Base-by-base conservation (phyloP, 2,888 invertebrate species). In the Lasius fuliginosus region DNA sequence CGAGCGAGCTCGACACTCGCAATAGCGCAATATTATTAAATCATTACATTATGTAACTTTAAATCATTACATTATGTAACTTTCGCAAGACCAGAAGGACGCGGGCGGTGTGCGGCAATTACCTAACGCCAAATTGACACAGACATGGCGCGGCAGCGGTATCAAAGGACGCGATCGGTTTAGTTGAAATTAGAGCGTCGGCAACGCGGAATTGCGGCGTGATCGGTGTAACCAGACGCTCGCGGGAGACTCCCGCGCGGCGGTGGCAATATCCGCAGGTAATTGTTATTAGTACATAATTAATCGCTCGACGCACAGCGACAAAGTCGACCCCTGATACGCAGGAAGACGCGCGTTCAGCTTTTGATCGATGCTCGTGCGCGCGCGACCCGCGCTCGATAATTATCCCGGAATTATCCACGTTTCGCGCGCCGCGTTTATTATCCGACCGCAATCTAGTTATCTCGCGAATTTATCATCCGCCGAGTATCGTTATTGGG, bases 381-480 rank as follows among this genome's bases (percentile, higher is more conserved):
- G 12, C 68, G 42, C 58, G 8, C 68, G 42, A n/a, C 56, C 15
- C 36, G 69, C 33, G 65, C 42, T 69, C 53, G 71, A 74, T 69
- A 85, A 85, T 85, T 75, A 75, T 76, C 71, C 76, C 40, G 36
- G 75, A 49, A 85, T 83, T 86, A 89, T 89, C 87, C 84, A 76
- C 84, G 77, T 79, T 81, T 82, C 73, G 64, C 76, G 60, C 60
- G 12, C 12, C 68, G 84, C 84, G 88, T 87, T 90, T 90, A 90
- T 90, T 90, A 90, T 89, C 86, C 88, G 65, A 65, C 86, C 69
- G 81, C 88, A 79, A 82, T 82, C 1, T n/a, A 89, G 85, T 88
- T 89, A 90, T 88, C 90, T 87, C 83, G 81, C 82, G 85, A 89
- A 90, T 90, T 90, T 90, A 88, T 89, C 89, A 90, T 84, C 82